Conservation (phyloP, 1,140 invertebrate species). For the Trigoniulus corallinus region DNA sequence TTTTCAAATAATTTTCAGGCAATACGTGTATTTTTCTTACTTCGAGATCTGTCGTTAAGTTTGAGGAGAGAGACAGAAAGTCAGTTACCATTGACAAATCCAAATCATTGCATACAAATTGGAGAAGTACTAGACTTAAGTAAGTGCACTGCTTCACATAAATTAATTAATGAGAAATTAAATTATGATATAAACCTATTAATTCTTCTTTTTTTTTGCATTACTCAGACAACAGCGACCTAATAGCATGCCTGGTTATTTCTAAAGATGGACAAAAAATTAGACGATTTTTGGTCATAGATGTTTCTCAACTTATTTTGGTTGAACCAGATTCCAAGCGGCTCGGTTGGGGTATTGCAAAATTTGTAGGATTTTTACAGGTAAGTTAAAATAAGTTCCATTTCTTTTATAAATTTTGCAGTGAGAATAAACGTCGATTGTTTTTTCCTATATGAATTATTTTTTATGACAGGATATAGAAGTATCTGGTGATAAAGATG, state of each 20-base stretch:
- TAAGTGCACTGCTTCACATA: slow-evolving; percentile 31
- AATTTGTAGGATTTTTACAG: slow-evolving; percentile 58
- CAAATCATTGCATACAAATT: slow-evolving; percentile 72
- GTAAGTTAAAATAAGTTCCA: slow-evolving; percentile 16
- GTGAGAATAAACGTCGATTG: background rate
- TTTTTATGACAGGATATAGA: slow-evolving; percentile 36
- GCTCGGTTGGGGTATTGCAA: slow-evolving; percentile 91
- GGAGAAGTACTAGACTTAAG: slow-evolving; percentile 85
- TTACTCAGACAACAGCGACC: slow-evolving; percentile 80
- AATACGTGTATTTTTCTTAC: slow-evolving; percentile 85
- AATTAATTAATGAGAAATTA: slow-evolving; percentile 7
- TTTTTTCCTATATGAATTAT: background rate
- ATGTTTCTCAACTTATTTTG: slow-evolving; percentile 81
- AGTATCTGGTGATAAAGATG: slow-evolving; percentile 79
- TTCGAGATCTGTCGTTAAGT: slow-evolving; percentile 65
- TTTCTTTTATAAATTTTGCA: slow-evolving; percentile 37
- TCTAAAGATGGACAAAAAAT: slow-evolving; percentile 76
- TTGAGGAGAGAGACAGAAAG: slow-evolving; percentile 66
- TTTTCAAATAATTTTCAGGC: slow-evolving; percentile 32
- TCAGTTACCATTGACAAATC: slow-evolving; percentile 80
- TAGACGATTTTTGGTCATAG: slow-evolving; percentile 84
- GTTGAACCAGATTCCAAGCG: slow-evolving; percentile 87
- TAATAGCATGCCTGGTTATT: slow-evolving; percentile 87
- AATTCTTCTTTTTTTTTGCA: slow-evolving; percentile 39
- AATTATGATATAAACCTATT: slow-evolving; percentile 7